A percentile compares a stretch with the other conserved stretches of the same genome.
Evolutionary conservation across 2,888 invertebrate genomes (phyloP).

Genomic region (Serrognathus titanus): DNA sequence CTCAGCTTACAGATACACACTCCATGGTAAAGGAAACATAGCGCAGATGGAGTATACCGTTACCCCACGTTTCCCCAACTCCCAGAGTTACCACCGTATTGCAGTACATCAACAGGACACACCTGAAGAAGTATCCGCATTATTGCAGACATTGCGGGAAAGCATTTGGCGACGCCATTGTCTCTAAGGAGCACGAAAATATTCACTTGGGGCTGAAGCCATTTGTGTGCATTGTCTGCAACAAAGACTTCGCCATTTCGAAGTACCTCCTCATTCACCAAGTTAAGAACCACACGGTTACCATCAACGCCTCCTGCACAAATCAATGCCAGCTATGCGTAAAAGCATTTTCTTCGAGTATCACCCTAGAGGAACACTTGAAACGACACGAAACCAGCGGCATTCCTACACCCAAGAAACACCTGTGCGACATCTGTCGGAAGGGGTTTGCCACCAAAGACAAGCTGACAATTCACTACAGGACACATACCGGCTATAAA

Average conservation of each 20-base stretch:
- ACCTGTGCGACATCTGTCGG: constrained; percentile 43
- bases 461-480: constrained; percentile 37
- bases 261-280: constrained; percentile 44
- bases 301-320: constrained; percentile 47
- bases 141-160: constrained; percentile 55
- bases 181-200: constrained; percentile 56
- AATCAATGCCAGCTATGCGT: constrained; percentile 41
- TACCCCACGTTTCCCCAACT: constrained; percentile 40
- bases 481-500: constrained; percentile 35
- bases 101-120: constrained; percentile 40
- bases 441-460: constrained; percentile 41
- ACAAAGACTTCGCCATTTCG: constrained; percentile 50
- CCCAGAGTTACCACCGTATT: constrained; percentile 34
- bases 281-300: constrained; percentile 39
- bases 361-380: constrained; percentile 49
- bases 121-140: constrained; percentile 47
- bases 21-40: constrained; percentile 38
- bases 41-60: constrained; percentile 34
- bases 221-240: constrained; percentile 53
- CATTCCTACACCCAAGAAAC: constrained; percentile 24
- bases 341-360: constrained; percentile 36
- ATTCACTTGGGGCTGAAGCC: constrained; percentile 53
- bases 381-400: constrained; percentile 18
- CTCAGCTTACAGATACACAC: constrained; percentile 40
- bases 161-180: constrained; percentile 54